Base-by-base conservation (phyloP, 2,113 vertebrate species). In the Pithys albifrons region DNA sequence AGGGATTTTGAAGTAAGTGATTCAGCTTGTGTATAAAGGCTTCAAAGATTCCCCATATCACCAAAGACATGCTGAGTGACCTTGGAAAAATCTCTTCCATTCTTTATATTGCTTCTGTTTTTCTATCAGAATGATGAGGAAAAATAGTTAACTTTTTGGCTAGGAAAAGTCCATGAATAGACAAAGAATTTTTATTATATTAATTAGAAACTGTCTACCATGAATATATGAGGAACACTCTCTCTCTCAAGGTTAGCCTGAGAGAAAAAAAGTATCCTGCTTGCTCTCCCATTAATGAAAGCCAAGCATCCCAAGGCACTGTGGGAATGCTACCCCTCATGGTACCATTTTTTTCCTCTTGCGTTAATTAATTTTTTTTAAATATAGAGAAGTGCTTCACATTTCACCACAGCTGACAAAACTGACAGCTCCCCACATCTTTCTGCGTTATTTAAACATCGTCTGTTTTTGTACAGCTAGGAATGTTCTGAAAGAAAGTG, bases 371-470 rank as follows among this genome's bases (percentile, higher is more conserved):
- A 33, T 93, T 91, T 91, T 73, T 93, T 94, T 93, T 14, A 67
- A 94, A 90, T 57, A 93, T 48, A 75, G 65, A 85, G 76, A 92
- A 92, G 48, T 48, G 76, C 92, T 90, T 93, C 82, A 86, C 79
- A 89, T 89, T 96, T 96, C 91, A 93, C 79, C 57, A 75, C 29
- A 89, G 80, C 79, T 96, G 95, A 96, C 93, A 95, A 86, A 96
- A 92, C 49, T 95, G 95, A 96, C 96, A 96, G 93, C 73, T 96
- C 96, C 93, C 86, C 80, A 93, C 92, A 96, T 93, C 88, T 65
- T 94, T 81, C 75, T 94, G 73, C 76, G 94, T 96, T 94, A 96
- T 95, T 96, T 96, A 96, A 97, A 91, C 83, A 86, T 97, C 73
- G 94, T 92, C 86, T 87, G 83, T 52, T 96, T 97, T 90, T 89